These are phyloP conservation scores for Euthynnus affinis DNA, from an alignment of 2,797 vertebrate genomes.

Conservation along the genomic window DNA sequence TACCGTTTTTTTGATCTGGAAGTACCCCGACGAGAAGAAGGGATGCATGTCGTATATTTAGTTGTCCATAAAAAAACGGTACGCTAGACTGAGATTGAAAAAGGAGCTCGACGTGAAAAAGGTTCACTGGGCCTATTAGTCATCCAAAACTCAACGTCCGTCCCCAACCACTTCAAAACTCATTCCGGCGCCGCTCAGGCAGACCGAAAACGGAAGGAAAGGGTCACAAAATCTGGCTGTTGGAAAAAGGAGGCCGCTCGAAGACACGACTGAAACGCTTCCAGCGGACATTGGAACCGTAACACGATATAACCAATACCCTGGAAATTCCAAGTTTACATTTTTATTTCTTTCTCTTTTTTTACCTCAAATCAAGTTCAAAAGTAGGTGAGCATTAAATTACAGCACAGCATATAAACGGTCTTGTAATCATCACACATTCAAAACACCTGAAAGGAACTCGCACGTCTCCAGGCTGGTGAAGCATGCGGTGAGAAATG, in stretches of 20 bases:
- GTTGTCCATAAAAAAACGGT: too few species aligned
- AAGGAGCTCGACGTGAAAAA: too few species aligned
- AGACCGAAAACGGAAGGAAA: background rate
- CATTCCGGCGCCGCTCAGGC: too few species aligned
- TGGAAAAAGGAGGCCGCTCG: background rate
- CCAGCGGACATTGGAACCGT: background rate
- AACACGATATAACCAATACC: background rate
- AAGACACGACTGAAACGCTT: background rate
- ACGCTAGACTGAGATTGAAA: too few species aligned
- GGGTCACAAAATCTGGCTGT: background rate
- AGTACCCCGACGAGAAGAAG: too few species aligned
- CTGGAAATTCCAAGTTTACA: background rate
- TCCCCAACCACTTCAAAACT: too few species aligned
- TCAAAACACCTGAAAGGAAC: constrained; percentile 4
- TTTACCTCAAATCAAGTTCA: background rate
- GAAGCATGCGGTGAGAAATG: constrained; percentile 35
- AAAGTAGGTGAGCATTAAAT: background rate
- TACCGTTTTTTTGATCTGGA: too few species aligned
- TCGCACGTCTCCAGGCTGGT: constrained; percentile 20
- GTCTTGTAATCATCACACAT: background rate
- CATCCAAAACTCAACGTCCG: too few species aligned
- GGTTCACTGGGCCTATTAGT: too few species aligned
- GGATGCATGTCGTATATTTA: too few species aligned
- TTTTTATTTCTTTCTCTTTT: background rate
- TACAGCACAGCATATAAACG: constrained; percentile 2